phyloP scores from a whole-genome alignment of 2,888 invertebrate genomes.

The Mylabris sibirica region DNA sequence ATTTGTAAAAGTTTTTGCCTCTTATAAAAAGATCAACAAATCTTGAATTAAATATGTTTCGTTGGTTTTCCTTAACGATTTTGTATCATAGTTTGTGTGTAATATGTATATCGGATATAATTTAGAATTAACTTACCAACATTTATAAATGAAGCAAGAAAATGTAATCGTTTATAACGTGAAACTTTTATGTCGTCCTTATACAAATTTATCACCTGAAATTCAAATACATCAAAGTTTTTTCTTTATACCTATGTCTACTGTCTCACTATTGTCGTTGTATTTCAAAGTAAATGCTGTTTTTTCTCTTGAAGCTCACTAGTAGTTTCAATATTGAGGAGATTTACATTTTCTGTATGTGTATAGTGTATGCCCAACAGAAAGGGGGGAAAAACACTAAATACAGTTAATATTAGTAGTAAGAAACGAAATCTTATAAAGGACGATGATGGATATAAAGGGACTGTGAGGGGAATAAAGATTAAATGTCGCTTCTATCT shows the following conservation, averaged over 20 bases:
- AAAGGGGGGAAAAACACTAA: not conserved
- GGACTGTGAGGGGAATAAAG: not conserved
- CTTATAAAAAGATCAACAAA: not conserved
- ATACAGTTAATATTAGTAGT: not conserved
- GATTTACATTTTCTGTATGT: not conserved
- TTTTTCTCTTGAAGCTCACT: no score
- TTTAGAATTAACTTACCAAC: slow-evolving; percentile 12
- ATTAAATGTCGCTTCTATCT: not conserved
- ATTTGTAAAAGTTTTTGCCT: not conserved
- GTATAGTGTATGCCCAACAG: no score
- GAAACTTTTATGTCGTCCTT: no score
- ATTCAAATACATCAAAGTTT: no score
- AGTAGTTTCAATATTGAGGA: not conserved
- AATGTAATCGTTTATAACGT: not conserved
- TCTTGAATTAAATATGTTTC: slow-evolving; percentile 20
- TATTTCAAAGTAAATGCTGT: no score
- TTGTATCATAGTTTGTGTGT: not conserved
- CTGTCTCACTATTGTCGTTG: not conserved
- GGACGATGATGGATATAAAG: not conserved
- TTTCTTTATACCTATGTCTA: no score
- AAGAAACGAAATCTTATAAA: not conserved
- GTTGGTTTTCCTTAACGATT: not conserved
- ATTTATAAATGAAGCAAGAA: not conserved
- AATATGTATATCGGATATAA: slow-evolving; percentile 4
- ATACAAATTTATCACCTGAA: no score